Base-by-base conservation (phyloP, 1,140 invertebrate genomes). In the Drosophila kurseongensis region DNA sequence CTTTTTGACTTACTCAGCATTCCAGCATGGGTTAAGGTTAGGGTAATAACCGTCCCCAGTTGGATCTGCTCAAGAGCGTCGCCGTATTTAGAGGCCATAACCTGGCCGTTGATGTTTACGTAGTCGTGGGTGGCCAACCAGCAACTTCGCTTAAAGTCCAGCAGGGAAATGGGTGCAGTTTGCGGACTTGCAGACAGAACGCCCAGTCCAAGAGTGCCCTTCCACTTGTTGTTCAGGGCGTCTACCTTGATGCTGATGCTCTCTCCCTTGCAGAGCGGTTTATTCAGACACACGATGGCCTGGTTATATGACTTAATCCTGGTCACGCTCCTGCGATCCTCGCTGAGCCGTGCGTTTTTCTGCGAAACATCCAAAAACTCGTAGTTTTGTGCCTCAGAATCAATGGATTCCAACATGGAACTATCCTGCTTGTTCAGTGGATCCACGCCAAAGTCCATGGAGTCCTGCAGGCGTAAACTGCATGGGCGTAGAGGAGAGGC, bases 101-200 rank as follows among this genome's bases (percentile, higher is more conserved):
- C 97, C 38, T 94, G 93, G 14, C 97, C 96, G 93, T 97, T 96
- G 45, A 96, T 94, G 60, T 95, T 97, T 45, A 97, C 95, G 91
- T 95, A 95, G 85, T 97, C 96, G 44, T 95, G 94, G 52, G 95
- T 95, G 48, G 97, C 94, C 13, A 97, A 93, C 94, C 97, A 97
- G 54, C 95, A 95, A 40, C 95, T 94, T 67, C 95, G 95, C 86
- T 96, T 97, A 42, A 97, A 94, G 23, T 94, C 94, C 8, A 97
- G 92, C 13, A 96, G 95, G 38, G 96, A 96, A 4, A 95, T 93
- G 18, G 97, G 96, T 59, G 67, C 41, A 0, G 71, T 57, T 56
- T 96, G 95, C 0, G 96, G 95, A n/a, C 94, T 93, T 13, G 95
- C 93, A 51, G 95, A 95, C 5, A 96, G 93, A 0, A 97, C 94